Conservation (phyloP, 1,140 invertebrate species). For the Prorops nasuta region DNA sequence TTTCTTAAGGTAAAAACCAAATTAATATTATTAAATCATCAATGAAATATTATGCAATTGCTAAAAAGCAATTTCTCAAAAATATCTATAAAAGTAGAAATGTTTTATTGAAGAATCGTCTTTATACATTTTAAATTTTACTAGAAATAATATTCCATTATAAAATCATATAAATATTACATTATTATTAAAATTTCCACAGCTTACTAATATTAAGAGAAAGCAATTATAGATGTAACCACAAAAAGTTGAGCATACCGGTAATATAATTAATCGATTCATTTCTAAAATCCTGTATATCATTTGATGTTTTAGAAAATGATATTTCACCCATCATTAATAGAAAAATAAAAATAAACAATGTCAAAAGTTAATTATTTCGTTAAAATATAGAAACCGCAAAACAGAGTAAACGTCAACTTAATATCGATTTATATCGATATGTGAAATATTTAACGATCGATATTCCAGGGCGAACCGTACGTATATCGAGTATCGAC, state of each 20-base stretch:
- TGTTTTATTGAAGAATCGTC: background rate
- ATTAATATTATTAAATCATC: background rate
- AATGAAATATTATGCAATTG: background rate
- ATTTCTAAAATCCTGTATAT: conserved; percentile 21
- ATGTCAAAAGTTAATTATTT: too few relatives aligned
- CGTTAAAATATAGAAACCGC: too few relatives aligned
- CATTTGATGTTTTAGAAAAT: conserved; percentile 23
- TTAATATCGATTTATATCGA: too few relatives aligned
- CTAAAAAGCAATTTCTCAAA: conserved; percentile 1
- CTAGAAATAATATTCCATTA: background rate
- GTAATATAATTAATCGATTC: conserved; percentile 32
- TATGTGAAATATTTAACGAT: too few relatives aligned
- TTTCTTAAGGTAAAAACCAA: conserved; percentile 46
- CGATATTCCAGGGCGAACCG: too few relatives aligned
- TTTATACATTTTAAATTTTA: background rate
- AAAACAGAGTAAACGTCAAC: too few relatives aligned
- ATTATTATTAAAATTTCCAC: background rate
- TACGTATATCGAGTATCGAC: too few relatives aligned
- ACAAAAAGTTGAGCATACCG: conserved; percentile 22
- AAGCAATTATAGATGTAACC: background rate
- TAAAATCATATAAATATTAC: conserved; percentile 1
- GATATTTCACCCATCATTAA: conserved; percentile 25
- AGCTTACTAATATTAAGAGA: background rate
- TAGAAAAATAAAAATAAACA: too few relatives aligned
- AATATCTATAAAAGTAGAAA: conserved; percentile 1